Evolutionary conservation across 2,888 invertebrate genomes (phyloP).

Genomic region (Folsomia candida): DNA sequence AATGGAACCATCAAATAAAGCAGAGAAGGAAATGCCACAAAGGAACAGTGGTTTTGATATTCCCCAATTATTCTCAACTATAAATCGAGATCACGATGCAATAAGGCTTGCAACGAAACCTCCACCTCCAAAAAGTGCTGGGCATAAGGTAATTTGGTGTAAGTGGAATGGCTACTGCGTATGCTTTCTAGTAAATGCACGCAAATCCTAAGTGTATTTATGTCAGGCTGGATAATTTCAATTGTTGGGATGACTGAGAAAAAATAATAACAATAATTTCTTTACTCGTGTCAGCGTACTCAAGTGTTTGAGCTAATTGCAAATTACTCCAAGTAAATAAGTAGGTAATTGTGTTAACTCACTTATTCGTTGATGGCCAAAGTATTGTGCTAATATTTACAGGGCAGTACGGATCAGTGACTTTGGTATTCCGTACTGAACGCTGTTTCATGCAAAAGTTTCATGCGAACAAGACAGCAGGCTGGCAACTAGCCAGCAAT

Average conservation of each 20-base stretch:
- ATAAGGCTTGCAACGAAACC: neutral
- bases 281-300: neutral
- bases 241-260: too few relatives aligned
- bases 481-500: slow-evolving; percentile 2
- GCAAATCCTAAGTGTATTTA: too few relatives aligned
- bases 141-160: neutral
- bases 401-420: neutral
- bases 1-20: too few relatives aligned
- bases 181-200: too few relatives aligned
- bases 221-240: too few relatives aligned
- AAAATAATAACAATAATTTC: too few relatives aligned
- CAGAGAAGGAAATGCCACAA: too few relatives aligned
- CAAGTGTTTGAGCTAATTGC: neutral
- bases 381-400: neutral
- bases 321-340: neutral
- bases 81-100: neutral
- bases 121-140: neutral
- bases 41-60: too few relatives aligned
- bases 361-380: neutral
- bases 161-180: neutral
- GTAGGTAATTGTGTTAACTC: neutral
- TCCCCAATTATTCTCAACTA: neutral
- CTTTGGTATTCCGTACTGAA: neutral
- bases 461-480: neutral
- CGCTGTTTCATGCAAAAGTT: neutral